A percentile compares a stretch with the other conserved stretches of the same genome.
Conservation (phyloP, 2,113 vertebrate species). For the mouse (Mus musculus) region DNA sequence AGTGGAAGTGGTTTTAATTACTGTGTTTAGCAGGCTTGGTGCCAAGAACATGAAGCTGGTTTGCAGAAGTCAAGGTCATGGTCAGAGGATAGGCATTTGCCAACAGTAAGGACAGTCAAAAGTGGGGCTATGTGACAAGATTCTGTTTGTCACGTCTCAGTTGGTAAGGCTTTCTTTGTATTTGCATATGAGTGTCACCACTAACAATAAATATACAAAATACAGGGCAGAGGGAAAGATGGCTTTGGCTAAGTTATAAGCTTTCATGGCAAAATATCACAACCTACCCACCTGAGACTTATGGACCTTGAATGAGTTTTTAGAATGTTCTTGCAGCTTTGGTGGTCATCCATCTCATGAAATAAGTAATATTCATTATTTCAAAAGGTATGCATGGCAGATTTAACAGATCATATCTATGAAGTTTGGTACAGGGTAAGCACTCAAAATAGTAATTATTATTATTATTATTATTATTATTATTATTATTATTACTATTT, state of each 20-base stretch:
- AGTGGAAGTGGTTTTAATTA: background rate
- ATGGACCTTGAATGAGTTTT: background rate
- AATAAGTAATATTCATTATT: conserved; percentile 17
- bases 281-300: background rate
- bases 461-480: background rate
- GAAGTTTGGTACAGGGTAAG: background rate
- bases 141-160: background rate
- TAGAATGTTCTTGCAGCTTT: background rate
- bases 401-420: background rate
- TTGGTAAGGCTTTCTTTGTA: background rate
- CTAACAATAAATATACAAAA: background rate
- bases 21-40: background rate
- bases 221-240: background rate
- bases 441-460: background rate
- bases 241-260: background rate
- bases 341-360: background rate
- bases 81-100: background rate
- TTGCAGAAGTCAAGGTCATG: conserved; percentile 21
- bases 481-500: background rate
- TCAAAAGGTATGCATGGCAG: background rate
- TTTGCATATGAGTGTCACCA: background rate
- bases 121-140: background rate
- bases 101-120: background rate
- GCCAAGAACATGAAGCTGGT: background rate
- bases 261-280: background rate